Conservation (phyloP, 2,888 invertebrate genomes). For the Conomelus anceps region DNA sequence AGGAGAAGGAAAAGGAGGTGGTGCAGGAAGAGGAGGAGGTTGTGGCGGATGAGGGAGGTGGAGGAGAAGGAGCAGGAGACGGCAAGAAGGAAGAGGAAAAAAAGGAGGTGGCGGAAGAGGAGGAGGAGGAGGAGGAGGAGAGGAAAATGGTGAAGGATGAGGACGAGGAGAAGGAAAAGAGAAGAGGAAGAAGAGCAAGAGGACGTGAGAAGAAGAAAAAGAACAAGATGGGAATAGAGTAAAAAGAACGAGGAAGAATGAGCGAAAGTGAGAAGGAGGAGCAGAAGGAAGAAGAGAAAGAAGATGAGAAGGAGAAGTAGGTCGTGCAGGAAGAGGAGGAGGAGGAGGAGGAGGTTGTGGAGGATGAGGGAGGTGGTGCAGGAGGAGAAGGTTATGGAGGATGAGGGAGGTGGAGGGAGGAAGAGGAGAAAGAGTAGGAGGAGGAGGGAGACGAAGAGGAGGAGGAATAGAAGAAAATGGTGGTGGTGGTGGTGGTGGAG, state of each 20-base stretch:
- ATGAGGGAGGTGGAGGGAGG: neutral
- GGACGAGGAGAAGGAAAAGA: neutral
- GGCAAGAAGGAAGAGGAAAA: neutral
- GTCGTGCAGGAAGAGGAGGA: neutral
- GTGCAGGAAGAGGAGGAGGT: too few relatives aligned
- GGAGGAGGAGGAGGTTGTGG: neutral
- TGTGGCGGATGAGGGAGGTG: neutral
- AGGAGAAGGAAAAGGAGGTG: neutral
- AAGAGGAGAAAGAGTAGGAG: neutral
- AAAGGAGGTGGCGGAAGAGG: neutral
- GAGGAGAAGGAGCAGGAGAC: too few relatives aligned
- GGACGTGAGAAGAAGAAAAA: neutral
- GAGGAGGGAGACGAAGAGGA: neutral
- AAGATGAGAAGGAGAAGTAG: neutral
- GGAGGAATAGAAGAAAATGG: neutral
- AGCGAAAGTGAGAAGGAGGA: neutral
- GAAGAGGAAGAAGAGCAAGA: neutral
- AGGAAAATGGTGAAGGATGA: neutral
- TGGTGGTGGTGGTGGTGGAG: neutral
- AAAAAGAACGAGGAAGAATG: neutral
- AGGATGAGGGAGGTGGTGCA: neutral
- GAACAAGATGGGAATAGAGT: too few relatives aligned
- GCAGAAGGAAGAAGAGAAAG: neutral
- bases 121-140: neutral
- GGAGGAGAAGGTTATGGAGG: neutral